Evolutionary conservation across 2,888 invertebrate species (phyloP).

Genomic region (Spodoptera exigua): DNA sequence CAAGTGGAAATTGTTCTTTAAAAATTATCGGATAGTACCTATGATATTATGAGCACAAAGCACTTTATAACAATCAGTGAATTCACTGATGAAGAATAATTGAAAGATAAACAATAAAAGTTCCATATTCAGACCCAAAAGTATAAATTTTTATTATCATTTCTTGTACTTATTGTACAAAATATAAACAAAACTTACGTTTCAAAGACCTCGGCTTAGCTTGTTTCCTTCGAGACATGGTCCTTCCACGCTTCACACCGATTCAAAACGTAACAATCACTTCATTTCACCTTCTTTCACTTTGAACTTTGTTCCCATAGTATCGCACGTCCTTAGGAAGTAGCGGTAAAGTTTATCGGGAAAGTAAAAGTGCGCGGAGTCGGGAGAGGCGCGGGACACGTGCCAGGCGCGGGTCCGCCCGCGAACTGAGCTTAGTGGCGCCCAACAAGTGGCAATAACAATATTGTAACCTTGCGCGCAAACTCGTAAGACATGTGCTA

Average conservation of each 20-base stretch:
- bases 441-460: slow-evolving; percentile 89
- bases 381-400: slow-evolving; percentile 60
- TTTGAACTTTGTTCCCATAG: slow-evolving; percentile 39
- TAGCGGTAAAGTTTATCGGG: slow-evolving; percentile 76
- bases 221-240: slow-evolving; percentile 92
- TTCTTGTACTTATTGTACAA: no score
- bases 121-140: no score
- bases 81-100: no score
- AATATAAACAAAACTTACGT: slow-evolving; percentile 86
- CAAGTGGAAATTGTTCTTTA: no score
- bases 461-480: slow-evolving; percentile 83
- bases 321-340: slow-evolving; percentile 16
- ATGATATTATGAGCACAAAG: no score
- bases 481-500: slow-evolving; percentile 75
- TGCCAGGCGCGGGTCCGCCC: slow-evolving; percentile 81
- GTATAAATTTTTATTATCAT: no score
- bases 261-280: slow-evolving; percentile 32
- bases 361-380: slow-evolving; percentile 58
- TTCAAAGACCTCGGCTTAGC: slow-evolving; percentile 92
- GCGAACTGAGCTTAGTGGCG: slow-evolving; percentile 85
- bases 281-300: slow-evolving; percentile 50
- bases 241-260: slow-evolving; percentile 63
- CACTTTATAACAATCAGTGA: no score
- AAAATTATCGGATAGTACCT: no score
- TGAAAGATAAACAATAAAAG: no score